Evolutionary conservation across 2,113 vertebrate genomes (phyloP).

Genomic region (Carassius auratus): DNA sequence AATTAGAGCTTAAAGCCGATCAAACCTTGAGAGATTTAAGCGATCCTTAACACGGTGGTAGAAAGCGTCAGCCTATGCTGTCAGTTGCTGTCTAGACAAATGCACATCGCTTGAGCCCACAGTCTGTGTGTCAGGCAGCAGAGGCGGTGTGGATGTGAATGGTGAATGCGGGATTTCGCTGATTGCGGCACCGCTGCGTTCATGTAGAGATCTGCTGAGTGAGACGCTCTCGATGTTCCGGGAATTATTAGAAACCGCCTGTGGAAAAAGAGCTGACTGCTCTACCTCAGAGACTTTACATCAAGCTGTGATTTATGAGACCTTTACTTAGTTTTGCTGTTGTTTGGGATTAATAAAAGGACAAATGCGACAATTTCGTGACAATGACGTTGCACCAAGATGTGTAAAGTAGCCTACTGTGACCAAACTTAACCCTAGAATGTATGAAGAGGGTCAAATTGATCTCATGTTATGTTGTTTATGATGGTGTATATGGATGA

Average conservation of each 20-base stretch:
- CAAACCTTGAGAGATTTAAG: neutral
- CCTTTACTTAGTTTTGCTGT: conserved; percentile 3
- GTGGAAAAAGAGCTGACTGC: conserved; percentile 41
- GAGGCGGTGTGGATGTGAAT: conserved; percentile 32
- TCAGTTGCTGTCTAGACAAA: neutral
- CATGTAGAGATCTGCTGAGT: conserved; percentile 53
- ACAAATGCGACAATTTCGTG: neutral
- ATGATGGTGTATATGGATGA: neutral
- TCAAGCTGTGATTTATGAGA: conserved; percentile 25
- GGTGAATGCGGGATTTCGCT: conserved; percentile 53
- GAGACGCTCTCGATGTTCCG: conserved; percentile 36
- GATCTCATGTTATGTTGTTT: neutral
- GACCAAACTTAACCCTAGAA: neutral
- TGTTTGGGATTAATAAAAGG: conserved; percentile 14
- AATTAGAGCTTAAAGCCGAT: neutral
- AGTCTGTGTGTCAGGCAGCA: neutral
- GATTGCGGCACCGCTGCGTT: conserved; percentile 52
- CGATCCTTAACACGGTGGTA: neutral
- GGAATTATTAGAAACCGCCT: conserved; percentile 41
- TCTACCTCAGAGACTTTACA: neutral
- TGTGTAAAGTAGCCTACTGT: neutral
- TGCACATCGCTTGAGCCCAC: neutral
- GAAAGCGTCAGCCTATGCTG: neutral
- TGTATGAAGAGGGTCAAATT: neutral
- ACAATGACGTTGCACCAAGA: neutral